phyloP scores from a whole-genome alignment of 2,888 invertebrate species.

The Caenorhabditis sp. region DNA sequence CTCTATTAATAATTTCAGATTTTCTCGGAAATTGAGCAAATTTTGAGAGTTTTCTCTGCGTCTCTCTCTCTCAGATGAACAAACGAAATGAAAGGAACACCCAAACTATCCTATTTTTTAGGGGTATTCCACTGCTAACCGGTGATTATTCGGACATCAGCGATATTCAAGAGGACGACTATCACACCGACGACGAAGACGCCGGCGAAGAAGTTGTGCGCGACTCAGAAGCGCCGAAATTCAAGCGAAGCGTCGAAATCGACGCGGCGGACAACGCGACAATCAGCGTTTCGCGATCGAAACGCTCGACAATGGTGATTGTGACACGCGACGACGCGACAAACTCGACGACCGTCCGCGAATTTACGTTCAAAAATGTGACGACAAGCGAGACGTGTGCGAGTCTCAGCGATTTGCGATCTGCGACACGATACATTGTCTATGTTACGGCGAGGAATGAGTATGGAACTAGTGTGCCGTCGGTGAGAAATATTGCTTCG shows the following conservation, averaged over 20 bases:
- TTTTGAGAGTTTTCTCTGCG: no score
- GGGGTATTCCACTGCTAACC: constrained; percentile 47
- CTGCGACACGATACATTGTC: constrained; percentile 80
- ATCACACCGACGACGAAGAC: constrained; percentile 41
- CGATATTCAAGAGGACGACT: constrained; percentile 46
- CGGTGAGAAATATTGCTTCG: constrained; percentile 49
- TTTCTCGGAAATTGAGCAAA: no score
- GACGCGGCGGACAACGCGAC: not conserved
- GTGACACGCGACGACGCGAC: constrained; percentile 52
- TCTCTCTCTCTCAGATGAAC: no score
- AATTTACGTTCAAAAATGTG: constrained; percentile 52
- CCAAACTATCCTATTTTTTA: no score
- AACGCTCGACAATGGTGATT: constrained; percentile 47
- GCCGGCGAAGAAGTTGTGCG: constrained; percentile 36
- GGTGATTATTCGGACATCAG: constrained; percentile 53
- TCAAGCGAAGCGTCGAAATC: constrained; percentile 16
- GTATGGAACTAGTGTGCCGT: constrained; percentile 75
- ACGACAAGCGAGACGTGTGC: constrained; percentile 76
- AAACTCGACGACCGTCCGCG: constrained; percentile 53
- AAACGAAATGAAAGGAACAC: no score
- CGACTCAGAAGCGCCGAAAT: constrained; percentile 14
- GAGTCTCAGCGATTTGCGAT: constrained; percentile 78
- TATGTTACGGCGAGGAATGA: constrained; percentile 82
- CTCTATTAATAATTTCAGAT: no score
- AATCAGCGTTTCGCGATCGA: constrained; percentile 3